Evolutionary conservation across 2,113 vertebrate genomes (phyloP).

Genomic region (Calypte anna): DNA sequence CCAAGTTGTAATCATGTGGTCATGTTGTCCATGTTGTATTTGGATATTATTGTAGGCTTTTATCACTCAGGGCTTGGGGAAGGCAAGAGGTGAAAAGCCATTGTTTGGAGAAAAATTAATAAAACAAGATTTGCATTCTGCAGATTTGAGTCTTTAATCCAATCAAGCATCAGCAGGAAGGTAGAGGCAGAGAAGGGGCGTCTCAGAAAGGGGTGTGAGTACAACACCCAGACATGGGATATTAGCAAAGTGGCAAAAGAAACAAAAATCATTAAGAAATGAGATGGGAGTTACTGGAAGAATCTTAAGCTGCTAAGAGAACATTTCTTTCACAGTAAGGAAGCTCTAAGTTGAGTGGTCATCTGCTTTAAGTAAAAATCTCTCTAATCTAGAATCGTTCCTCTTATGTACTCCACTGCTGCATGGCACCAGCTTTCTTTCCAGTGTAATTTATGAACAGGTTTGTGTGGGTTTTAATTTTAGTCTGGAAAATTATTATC

Average conservation of each 20-base stretch:
- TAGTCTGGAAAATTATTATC: neutral
- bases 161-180: neutral
- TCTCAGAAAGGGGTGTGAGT: neutral
- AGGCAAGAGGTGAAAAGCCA: neutral
- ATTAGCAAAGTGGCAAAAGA: neutral
- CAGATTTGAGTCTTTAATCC: neutral
- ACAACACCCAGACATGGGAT: neutral
- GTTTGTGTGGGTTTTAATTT: neutral
- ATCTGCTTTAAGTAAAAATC: neutral
- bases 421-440: neutral
- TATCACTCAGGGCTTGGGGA: neutral
- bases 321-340: neutral
- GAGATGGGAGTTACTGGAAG: neutral
- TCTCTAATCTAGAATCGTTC: neutral
- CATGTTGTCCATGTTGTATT: neutral
- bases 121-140: neutral
- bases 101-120: neutral
- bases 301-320: neutral
- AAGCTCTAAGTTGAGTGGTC: neutral
- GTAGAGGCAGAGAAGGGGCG: neutral
- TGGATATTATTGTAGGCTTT: neutral
- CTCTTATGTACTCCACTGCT: fast-evolving
- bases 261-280: neutral
- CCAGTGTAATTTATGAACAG: neutral
- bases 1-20: neutral